Percentiles rank a stretch among this genome's conserved stretches.
Conservation (phyloP, 2,797 vertebrate species). For the Takifugu rubripes region DNA sequence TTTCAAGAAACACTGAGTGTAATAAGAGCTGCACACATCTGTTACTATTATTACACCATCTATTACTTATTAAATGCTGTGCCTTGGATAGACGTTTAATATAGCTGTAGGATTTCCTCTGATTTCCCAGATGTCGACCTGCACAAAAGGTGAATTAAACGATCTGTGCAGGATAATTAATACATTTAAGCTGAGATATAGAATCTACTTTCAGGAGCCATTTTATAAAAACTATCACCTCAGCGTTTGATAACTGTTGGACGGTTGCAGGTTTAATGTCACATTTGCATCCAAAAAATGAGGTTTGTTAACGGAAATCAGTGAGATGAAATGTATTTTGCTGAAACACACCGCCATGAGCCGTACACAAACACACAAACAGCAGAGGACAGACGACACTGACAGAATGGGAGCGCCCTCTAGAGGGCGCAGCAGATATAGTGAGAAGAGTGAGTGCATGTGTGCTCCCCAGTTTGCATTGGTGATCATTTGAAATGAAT, state of each 20-base stretch:
- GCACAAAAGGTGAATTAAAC: conserved; percentile 4
- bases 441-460: background rate
- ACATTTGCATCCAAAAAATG: no score
- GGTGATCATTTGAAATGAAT: conserved; percentile 20
- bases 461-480: conserved; percentile 5
- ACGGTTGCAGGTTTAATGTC: no score
- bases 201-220: background rate
- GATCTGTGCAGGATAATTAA: background rate
- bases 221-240: background rate
- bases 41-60: conserved; percentile 33
- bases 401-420: conserved; percentile 59
- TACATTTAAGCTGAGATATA: background rate
- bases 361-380: background rate
- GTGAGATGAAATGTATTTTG: conserved; percentile 18
- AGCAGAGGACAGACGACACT: conserved; percentile 21
- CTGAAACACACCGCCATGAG: conserved; percentile 2
- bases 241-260: background rate
- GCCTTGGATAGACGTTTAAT: conserved; percentile 25
- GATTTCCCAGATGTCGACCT: background rate
- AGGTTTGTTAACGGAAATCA: background rate
- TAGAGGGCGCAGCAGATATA: conserved; percentile 30
- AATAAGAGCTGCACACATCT: conserved; percentile 8
- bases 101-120: conserved; percentile 7
- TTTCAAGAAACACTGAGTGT: background rate
- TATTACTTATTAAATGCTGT: conserved; percentile 37